Conservation (phyloP, 2,797 vertebrate species). For the Labroides dimidiatus region DNA sequence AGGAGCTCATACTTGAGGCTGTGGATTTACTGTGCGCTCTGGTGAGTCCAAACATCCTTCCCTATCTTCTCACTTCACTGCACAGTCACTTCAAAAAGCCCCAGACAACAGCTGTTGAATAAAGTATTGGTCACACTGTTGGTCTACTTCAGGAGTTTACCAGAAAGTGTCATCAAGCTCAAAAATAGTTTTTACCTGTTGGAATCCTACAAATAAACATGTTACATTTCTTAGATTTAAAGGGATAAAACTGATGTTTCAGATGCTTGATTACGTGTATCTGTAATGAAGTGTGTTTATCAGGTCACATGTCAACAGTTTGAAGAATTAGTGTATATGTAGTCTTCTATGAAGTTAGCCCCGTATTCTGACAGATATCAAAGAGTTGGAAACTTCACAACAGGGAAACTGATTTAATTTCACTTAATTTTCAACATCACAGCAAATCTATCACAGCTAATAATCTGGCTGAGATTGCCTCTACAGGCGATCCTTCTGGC, state of each 20-base stretch:
- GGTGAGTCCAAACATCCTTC: constrained; percentile 84
- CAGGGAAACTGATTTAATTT: constrained; percentile 15
- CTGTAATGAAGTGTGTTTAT: not conserved
- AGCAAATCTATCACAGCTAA: constrained; percentile 41
- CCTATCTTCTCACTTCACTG: constrained; percentile 26
- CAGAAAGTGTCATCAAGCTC: not conserved
- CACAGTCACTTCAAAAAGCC: constrained; percentile 27
- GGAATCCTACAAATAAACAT: no score
- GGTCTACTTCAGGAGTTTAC: constrained; percentile 11
- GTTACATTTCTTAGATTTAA: no score
- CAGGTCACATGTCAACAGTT: not conserved
- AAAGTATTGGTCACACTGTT: constrained; percentile 27
- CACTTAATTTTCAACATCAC: constrained; percentile 30
- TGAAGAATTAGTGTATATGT: not conserved
- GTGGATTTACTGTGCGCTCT: constrained; percentile 97
- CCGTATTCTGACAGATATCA: constrained; percentile 1
- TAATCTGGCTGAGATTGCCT: constrained; percentile 53
- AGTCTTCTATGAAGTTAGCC: constrained; percentile 9
- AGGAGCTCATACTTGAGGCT: constrained; percentile 98
- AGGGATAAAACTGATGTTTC: not conserved
- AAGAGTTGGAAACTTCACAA: constrained; percentile 4
- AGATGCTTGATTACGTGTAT: not conserved
- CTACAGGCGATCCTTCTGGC: constrained; percentile 41
- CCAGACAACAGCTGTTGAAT: constrained; percentile 16
- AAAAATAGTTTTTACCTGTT: not conserved